Conservation (phyloP, 2,888 invertebrate genomes). For the Cryptocheilus praepositus region DNA sequence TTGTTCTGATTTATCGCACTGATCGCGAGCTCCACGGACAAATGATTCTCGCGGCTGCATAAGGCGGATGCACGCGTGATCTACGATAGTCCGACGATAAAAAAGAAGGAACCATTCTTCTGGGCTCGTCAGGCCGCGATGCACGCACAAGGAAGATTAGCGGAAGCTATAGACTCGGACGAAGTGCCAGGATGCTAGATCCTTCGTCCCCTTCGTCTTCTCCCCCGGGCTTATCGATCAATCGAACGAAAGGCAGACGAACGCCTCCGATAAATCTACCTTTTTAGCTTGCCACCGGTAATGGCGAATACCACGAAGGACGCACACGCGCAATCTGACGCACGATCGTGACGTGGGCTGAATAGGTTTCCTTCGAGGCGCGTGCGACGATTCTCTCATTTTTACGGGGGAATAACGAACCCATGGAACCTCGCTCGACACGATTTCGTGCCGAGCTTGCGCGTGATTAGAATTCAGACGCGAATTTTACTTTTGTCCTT, state of each 20-base stretch:
- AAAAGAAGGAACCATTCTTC: no score
- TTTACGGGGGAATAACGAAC: conserved; percentile 13
- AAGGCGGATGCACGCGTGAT: no score
- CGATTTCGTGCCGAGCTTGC: conserved; percentile 40
- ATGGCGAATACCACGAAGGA: conserved; percentile 13
- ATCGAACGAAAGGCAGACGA: conserved; percentile 18
- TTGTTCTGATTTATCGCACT: no score
- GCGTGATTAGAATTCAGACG: conserved; percentile 57
- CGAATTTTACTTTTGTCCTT: conserved; percentile 53
- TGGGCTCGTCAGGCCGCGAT: no score
- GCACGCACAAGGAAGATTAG: conserved; percentile 21
- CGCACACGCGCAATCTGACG: neutral
- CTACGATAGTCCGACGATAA: no score
- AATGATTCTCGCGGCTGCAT: no score
- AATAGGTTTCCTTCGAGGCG: conserved; percentile 15
- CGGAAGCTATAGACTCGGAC: conserved; percentile 36
- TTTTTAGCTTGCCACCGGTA: neutral
- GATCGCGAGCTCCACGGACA: no score
- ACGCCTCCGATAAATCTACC: no score
- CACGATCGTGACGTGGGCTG: conserved; percentile 17
- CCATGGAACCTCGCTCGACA: conserved; percentile 22
- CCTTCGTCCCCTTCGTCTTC: conserved; percentile 25
- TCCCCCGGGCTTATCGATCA: conserved; percentile 32
- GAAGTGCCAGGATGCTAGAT: conserved; percentile 36
- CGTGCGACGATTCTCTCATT: conserved; percentile 10